These are phyloP conservation scores for Festucalex cinctus DNA, from an alignment of 2,113 vertebrate species.

Conservation along the genomic window DNA sequence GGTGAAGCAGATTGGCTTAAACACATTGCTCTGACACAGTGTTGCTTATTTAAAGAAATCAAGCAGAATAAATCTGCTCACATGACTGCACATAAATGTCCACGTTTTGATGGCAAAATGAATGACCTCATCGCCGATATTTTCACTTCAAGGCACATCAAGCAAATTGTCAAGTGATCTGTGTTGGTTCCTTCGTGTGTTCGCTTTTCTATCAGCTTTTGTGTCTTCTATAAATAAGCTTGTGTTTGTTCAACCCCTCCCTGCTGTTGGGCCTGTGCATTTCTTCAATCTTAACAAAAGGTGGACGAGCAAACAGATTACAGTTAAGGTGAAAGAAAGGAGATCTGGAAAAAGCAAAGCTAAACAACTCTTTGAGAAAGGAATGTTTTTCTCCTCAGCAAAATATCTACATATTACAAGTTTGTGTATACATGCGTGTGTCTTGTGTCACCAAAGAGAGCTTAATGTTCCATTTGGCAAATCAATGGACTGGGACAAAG, in stretches of 20 bases:
- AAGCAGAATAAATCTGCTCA: conserved; percentile 1
- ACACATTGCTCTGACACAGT: not conserved
- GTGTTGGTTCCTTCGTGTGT: not conserved
- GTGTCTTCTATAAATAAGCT: not conserved
- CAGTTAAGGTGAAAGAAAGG: conserved; percentile 2
- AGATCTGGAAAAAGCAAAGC: not conserved
- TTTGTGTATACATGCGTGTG: not conserved
- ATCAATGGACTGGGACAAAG: conserved; percentile 37
- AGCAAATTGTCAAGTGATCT: conserved; percentile 8
- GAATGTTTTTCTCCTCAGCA: not conserved
- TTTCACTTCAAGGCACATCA: conserved; percentile 12
- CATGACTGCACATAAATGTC: not conserved
- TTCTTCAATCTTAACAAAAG: not conserved
- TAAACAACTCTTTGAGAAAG: not conserved
- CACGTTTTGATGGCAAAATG: not conserved
- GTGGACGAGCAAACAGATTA: not conserved
- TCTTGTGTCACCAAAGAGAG: conserved; percentile 4
- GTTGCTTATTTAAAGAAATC: not conserved
- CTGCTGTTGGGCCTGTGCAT: not conserved
- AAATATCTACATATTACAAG: not conserved
- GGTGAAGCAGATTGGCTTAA: not conserved
- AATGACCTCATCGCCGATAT: not conserved
- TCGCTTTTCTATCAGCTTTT: not conserved
- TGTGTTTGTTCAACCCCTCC: not conserved
- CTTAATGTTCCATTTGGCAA: conserved; percentile 30